Base-by-base conservation (phyloP, 1,140 invertebrate species). In the Gryllus bimaculatus region DNA sequence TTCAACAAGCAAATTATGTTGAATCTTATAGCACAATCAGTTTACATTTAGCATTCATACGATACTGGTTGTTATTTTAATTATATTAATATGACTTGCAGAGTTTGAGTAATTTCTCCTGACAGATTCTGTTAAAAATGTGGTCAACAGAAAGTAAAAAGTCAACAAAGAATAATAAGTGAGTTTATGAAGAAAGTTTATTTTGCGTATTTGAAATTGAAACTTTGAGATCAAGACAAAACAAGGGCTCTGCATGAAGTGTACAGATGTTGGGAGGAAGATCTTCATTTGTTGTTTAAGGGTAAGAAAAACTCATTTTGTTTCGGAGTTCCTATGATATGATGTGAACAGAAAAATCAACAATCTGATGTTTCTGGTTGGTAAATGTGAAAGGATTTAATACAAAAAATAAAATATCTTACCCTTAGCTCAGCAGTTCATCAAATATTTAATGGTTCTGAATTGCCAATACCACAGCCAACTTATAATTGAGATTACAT, bases 191-290 rank as follows among this genome's bases (percentile, higher is more conserved):
- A 75, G 74, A 20, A 75, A 75, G 74, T 75, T n/a, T 75, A 39
- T 39, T 75, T 21, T 75, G 74, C 8, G 26, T 75, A 75, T 75
- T 75, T 75, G 2, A 39, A 77, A 66, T 73, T 79, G 15, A 8
- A 77, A 79, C 47, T 80, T 73, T 78, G 78, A 18, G 78, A 80
- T 77, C 78, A 77, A 54, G 78, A 79, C 73, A 81, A 79, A 78
- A 20, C 77, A 8, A 79, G 75, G 78, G 73, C 76, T 54, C 78
- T 66, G 12, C 78, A 80, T 73, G 76, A 76, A 12, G 78, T 79
- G 75, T 80, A 66, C 77, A 8, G 77, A 13, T 73, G 13, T 48
- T 80, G 73, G 48, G 49, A 73, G 47, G 80, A 78, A 74, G 73
- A 74, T 21, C 74, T 79, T 49, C 15, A 77, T 15, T n/a, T 18